Evolutionary conservation across 2,888 invertebrate genomes (phyloP).

Genomic region (Drosophila limbata): DNA sequence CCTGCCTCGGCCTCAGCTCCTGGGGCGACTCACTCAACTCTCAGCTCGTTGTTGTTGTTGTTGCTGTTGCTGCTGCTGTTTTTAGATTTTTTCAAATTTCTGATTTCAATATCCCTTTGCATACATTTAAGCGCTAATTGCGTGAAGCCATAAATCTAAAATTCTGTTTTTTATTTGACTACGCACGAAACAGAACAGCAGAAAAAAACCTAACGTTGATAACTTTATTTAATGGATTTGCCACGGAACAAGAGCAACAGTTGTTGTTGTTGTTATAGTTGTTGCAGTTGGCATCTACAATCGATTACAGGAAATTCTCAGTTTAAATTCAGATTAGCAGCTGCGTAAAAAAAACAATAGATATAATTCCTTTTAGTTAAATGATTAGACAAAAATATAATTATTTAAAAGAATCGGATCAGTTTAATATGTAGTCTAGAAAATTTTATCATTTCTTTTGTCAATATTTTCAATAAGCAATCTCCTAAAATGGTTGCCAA

Average conservation of each 20-base stretch:
- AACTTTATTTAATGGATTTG: slow-evolving; percentile 74
- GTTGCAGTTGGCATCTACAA: slow-evolving; percentile 22
- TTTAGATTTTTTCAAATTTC: slow-evolving; percentile 26
- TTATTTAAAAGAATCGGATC: no score
- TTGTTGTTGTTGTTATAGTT: slow-evolving; percentile 33
- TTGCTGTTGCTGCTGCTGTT: slow-evolving; percentile 18
- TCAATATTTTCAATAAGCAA: slow-evolving; percentile 1
- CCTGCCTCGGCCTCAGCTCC: slow-evolving; percentile 40
- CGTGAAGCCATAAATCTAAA: slow-evolving; percentile 81
- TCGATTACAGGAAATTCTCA: slow-evolving; percentile 16
- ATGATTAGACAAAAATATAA: no score
- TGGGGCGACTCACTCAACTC: slow-evolving; percentile 25
- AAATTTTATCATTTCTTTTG: background rate
- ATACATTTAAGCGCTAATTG: slow-evolving; percentile 82
- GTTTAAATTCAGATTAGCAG: slow-evolving; percentile 11
- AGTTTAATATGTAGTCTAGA: no score
- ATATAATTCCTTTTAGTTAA: background rate
- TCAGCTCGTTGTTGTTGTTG: slow-evolving; percentile 10
- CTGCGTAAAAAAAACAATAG: slow-evolving; percentile 19
- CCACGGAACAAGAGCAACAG: slow-evolving; percentile 63
- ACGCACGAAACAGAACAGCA: slow-evolving; percentile 12
- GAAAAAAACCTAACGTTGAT: slow-evolving; percentile 55
- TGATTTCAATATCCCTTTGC: slow-evolving; percentile 78
- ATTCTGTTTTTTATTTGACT: slow-evolving; percentile 64
- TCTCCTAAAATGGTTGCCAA: slow-evolving; percentile 4